These are phyloP conservation scores for Alces alces DNA, from an alignment of 2,113 vertebrate genomes.

Conservation along the genomic window DNA sequence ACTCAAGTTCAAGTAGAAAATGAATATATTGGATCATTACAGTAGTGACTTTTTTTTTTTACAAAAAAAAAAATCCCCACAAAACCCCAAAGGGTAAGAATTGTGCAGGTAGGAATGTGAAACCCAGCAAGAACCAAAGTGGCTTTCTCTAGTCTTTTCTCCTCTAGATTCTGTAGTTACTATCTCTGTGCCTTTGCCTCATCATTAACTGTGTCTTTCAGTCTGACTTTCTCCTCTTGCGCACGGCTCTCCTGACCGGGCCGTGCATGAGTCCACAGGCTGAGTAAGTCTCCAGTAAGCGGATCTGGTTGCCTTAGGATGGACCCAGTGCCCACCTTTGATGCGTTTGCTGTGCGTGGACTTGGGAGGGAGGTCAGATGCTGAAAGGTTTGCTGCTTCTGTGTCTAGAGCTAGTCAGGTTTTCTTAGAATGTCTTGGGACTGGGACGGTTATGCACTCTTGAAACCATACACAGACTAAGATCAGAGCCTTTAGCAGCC, in stretches of 20 bases:
- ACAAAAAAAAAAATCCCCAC: neutral
- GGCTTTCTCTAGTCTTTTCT: no score
- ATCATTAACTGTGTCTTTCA: neutral
- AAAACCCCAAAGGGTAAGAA: neutral
- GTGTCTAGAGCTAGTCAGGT: neutral
- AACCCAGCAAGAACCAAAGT: neutral
- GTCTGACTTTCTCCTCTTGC: neutral
- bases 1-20: neutral
- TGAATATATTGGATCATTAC: neutral
- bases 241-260: neutral
- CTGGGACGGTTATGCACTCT: neutral
- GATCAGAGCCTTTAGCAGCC: neutral
- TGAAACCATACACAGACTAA: neutral
- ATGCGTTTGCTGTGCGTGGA: neutral
- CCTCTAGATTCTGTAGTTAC: neutral
- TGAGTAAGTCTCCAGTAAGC: neutral
- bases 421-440: neutral
- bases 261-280: neutral
- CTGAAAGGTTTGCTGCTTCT: neutral
- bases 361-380: neutral
- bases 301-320: neutral
- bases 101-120: neutral
- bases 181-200: neutral
- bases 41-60: neutral
- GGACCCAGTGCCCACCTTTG: neutral